phyloP scores from a whole-genome alignment of 2,797 vertebrate species.

The Champsocephalus gunnari region DNA sequence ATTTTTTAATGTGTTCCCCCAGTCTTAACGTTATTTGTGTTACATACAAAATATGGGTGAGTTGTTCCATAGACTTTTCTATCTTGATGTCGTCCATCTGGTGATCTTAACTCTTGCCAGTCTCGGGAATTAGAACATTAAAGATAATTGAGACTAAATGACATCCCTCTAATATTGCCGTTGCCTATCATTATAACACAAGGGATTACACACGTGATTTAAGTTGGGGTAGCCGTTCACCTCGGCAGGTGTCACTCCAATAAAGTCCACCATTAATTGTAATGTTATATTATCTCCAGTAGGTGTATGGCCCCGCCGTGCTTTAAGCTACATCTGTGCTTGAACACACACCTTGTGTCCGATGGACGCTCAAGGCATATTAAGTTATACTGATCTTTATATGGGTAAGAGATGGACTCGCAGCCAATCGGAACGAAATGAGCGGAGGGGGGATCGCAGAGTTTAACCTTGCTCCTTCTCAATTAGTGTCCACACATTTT shows the following conservation, averaged over 20 bases:
- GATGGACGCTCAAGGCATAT: conserved; percentile 34
- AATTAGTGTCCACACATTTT: conserved; percentile 59
- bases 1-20: conserved; percentile 13
- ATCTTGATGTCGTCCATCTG: conserved; percentile 70
- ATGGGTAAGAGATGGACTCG: conserved; percentile 26
- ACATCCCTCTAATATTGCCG: conserved; percentile 74
- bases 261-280: conserved; percentile 63
- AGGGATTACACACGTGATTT: conserved; percentile 76
- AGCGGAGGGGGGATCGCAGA: conserved; percentile 24
- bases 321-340: conserved; percentile 12
- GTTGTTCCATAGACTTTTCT: conserved; percentile 22
- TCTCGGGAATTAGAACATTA: conserved; percentile 76
- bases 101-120: conserved; percentile 69
- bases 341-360: conserved; percentile 11
- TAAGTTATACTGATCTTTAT: conserved; percentile 50
- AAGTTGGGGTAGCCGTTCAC: conserved; percentile 59
- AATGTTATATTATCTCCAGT: conserved; percentile 63
- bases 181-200: conserved; percentile 69
- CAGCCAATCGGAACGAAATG: conserved; percentile 27
- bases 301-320: conserved; percentile 40
- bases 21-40: conserved; percentile 1
- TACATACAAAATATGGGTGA: conserved; percentile 4
- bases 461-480: conserved; percentile 56
- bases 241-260: conserved; percentile 69
- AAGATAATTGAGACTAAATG: conserved; percentile 76